Evolutionary conservation across 2,888 invertebrate genomes (phyloP).

Genomic region (Muschampia plurimacula): DNA sequence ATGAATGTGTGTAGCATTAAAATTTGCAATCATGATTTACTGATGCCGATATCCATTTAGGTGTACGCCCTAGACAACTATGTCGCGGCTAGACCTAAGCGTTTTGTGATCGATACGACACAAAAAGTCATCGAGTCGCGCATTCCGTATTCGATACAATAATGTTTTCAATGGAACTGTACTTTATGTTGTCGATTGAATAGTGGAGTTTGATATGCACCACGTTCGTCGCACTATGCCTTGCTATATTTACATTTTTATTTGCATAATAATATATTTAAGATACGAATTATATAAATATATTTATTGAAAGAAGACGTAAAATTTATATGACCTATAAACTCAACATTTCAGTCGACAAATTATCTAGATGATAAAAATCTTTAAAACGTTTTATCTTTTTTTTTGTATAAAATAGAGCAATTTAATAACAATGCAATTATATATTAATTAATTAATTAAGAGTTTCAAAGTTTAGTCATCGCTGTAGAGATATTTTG

Average conservation of each 20-base stretch:
- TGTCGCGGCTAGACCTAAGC: constrained; percentile 28
- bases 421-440: too few species aligned
- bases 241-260: constrained; percentile 17
- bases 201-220: constrained; percentile 48
- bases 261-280: too few species aligned
- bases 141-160: constrained; percentile 33
- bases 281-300: too few species aligned
- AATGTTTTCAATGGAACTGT: constrained; percentile 22
- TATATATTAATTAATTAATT: too few species aligned
- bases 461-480: too few species aligned
- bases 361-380: not conserved
- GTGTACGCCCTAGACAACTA: not conserved
- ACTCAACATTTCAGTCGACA: not conserved
- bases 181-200: constrained; percentile 32
- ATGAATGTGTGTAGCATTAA: not conserved
- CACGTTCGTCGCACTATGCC: constrained; percentile 50
- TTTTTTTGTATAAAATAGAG: too few species aligned
- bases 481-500: too few species aligned
- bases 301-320: too few species aligned
- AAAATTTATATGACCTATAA: not conserved
- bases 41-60: constrained; percentile 11
- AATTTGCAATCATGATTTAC: not conserved
- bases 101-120: constrained; percentile 34
- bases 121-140: constrained; percentile 33
- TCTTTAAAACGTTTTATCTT: too few species aligned